Percentiles rank a stretch among this genome's conserved stretches.
Conservation (phyloP, 2,888 invertebrate species). For the Chymomyza fuscimana region DNA sequence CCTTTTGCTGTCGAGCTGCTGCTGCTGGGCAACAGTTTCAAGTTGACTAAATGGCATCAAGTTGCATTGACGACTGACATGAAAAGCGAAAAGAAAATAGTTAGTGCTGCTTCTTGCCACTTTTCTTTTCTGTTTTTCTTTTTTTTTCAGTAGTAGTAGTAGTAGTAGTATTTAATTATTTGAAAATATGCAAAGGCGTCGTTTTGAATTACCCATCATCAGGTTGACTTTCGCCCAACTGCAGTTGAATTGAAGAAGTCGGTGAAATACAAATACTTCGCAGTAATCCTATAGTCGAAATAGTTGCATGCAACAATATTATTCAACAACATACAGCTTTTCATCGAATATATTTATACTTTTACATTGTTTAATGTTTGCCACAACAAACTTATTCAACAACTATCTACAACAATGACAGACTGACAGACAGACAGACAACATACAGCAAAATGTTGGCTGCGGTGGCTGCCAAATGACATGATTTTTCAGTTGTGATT, state of each 20-base stretch:
- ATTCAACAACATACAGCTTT: neutral
- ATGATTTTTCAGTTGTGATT: constrained; percentile 66
- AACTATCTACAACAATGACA: neutral
- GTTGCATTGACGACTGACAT: constrained; percentile 39
- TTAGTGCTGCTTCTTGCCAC: constrained; percentile 19
- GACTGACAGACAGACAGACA: constrained; percentile 1
- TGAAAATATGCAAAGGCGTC: constrained; percentile 32
- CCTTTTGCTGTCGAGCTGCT: neutral
- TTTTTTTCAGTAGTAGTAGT: constrained; percentile 1
- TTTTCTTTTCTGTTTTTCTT: constrained; percentile 13
- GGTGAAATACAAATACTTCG: neutral
- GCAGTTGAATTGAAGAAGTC: constrained; percentile 16
- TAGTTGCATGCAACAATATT: neutral
- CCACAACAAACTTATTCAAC: neutral
- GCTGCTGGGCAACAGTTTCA: constrained; percentile 27
- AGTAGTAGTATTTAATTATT: constrained; percentile 49
- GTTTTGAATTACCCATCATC: constrained; percentile 38
- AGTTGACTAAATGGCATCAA: constrained; percentile 50
- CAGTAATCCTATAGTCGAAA: neutral
- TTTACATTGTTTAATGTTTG: neutral
- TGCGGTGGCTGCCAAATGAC: constrained; percentile 58
- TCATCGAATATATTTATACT: neutral
- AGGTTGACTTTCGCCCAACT: constrained; percentile 22
- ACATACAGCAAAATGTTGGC: constrained; percentile 10
- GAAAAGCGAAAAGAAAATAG: constrained; percentile 10